Conservation (phyloP, 1,140 invertebrate genomes). For the Trypoxylus dichotomus region DNA sequence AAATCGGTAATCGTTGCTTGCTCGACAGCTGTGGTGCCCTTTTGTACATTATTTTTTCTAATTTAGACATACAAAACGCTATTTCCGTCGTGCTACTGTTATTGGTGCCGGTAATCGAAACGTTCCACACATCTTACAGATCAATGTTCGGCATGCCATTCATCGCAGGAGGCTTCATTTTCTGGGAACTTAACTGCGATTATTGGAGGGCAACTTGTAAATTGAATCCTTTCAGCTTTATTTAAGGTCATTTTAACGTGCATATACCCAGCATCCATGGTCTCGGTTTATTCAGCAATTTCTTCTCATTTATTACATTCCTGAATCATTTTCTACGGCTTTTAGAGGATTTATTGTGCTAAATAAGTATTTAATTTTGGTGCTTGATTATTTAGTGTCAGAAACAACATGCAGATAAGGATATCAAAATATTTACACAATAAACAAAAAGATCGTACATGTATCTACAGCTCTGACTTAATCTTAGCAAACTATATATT, state of each 20-base stretch:
- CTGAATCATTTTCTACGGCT: too few relatives aligned
- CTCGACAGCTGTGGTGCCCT: slow-evolving; percentile 10
- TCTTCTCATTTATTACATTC: too few relatives aligned
- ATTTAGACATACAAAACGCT: not conserved
- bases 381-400: too few relatives aligned
- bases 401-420: too few relatives aligned
- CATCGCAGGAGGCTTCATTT: slow-evolving; percentile 18
- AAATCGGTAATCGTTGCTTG: slow-evolving; percentile 16
- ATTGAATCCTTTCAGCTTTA: slow-evolving; percentile 31
- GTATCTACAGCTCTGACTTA: too few relatives aligned
- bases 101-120: slow-evolving; percentile 8
- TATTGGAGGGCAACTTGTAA: slow-evolving; percentile 21
- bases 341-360: too few relatives aligned
- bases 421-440: too few relatives aligned
- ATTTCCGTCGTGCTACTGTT: slow-evolving; percentile 25
- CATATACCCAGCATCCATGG: not conserved
- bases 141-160: slow-evolving; percentile 29
- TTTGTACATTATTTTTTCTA: not conserved
- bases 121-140: not conserved
- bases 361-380: too few relatives aligned
- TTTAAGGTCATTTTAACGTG: slow-evolving; percentile 13
- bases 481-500: too few relatives aligned
- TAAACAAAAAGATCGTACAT: too few relatives aligned
- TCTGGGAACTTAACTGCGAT: slow-evolving; percentile 17
- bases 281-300: too few relatives aligned